Percentiles rank a stretch among this genome's conserved stretches.
Conservation (phyloP, 2,113 vertebrate species). For the Turdus rufiventris region DNA sequence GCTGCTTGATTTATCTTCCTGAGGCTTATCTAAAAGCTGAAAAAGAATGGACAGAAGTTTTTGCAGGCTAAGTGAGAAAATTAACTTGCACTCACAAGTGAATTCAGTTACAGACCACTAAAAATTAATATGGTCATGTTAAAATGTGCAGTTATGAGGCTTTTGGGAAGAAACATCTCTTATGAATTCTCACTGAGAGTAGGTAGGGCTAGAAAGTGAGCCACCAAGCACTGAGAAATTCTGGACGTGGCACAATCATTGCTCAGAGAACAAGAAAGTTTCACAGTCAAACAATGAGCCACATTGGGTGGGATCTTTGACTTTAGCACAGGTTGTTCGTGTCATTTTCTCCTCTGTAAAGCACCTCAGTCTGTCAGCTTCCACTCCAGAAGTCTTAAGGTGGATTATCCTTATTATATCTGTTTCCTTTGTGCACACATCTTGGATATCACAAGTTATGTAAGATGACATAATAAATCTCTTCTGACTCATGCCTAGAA, state of each 20-base stretch:
- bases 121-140: background rate
- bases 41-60: background rate
- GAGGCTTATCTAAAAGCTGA: background rate
- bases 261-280: background rate
- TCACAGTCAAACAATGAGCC: rapidly evolving
- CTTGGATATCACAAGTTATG: background rate
- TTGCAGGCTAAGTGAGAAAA: background rate
- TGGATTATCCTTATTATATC: background rate
- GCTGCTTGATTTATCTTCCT: background rate
- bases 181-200: background rate
- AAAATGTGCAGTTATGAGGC: background rate
- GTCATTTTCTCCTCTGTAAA: background rate
- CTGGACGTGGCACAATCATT: background rate
- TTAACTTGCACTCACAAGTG: background rate
- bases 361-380: background rate
- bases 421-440: background rate
- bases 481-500: background rate
- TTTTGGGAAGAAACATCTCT: background rate
- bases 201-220: background rate
- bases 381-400: background rate
- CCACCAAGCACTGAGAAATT: background rate
- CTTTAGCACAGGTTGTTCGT: background rate
- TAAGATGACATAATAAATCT: background rate
- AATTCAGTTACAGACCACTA: background rate
- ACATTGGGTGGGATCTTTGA: background rate